Base-by-base conservation (phyloP, 92 coral and sea anemone species). In the Parazoanthus darwini region DNA sequence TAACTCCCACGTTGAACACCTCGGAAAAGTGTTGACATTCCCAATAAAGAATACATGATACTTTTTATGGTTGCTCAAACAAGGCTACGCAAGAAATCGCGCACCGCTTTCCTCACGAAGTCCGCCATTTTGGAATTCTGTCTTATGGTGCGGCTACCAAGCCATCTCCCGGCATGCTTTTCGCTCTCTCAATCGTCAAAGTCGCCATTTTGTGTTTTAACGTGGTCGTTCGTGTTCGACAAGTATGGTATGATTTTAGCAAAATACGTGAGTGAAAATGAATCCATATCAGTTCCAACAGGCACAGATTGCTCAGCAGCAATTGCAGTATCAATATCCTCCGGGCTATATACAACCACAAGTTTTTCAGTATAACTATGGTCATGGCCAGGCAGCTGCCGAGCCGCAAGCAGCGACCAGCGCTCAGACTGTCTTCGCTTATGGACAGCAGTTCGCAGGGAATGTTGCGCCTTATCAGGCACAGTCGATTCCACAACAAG, bases 201-300 rank as follows among this genome's bases (percentile, higher is more conserved):
- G 86, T 74, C 56, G 90, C 92, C 92, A 82, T 87, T 65, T 87
- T 90, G 83, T 16, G 15, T 46, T 80, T 29, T 46, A 65, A 77
- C 33, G 66, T 74, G 79, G 43, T 75, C 18, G 5, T 23, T 20
- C 22, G 23, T 67, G 46, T 75, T 59, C 39, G 39, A 25, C 46
- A 59, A 79, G 13, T 44, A 86, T 90, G 90, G 78, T 18, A 42
- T 66, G 67, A 22, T 91, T 79, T 63, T 50, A 54, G 4, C 0
- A 1, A 20, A 11, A 50, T 46, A 29, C 56, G 15, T 35, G 79
- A 51, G 25, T 66, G 15, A 90, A 50, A 56, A 96, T 96, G 98
- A 88, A 96, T 82, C 98, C 99, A 54, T 93, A 88, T 80, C 96
- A 93, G 42, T 94, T 93, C 88, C 99, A 92, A 87, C 95, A 93